Evolutionary conservation across 2,797 vertebrate genomes (phyloP).

Genomic region (Molothrus aeneus): DNA sequence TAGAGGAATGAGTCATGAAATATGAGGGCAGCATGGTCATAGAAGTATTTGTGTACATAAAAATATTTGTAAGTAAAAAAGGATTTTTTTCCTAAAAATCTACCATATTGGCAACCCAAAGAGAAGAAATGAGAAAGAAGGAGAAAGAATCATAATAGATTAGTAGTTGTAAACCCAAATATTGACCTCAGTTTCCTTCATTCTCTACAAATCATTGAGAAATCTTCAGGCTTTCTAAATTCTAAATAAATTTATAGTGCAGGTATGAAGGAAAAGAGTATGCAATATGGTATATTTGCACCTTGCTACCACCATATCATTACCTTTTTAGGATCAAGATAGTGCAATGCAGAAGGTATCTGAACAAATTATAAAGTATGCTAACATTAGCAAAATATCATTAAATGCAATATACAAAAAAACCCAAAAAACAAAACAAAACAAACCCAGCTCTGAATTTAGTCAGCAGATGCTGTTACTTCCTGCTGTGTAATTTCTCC

Average conservation of each 20-base stretch:
- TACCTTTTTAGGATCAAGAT: background rate
- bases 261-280: background rate
- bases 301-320: background rate
- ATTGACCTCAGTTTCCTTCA: background rate
- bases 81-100: background rate
- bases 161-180: background rate
- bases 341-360: background rate
- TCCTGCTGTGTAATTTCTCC: background rate
- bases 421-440: too few species aligned
- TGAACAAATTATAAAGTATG: background rate
- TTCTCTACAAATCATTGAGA: background rate
- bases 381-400: background rate
- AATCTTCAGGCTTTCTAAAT: background rate
- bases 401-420: background rate
- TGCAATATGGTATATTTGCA: background rate
- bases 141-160: background rate
- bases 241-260: background rate
- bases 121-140: background rate
- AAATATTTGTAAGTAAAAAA: background rate
- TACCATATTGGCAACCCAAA: background rate
- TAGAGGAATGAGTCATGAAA: background rate
- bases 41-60: background rate
- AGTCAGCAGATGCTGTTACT: background rate
- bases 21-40: background rate
- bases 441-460: fast-evolving